Percentiles rank a stretch among this genome's conserved stretches.
These are phyloP conservation scores for Crossaster papposus DNA, from an alignment of 53 echinoderm and acorn worm species.

Conservation along the genomic window DNA sequence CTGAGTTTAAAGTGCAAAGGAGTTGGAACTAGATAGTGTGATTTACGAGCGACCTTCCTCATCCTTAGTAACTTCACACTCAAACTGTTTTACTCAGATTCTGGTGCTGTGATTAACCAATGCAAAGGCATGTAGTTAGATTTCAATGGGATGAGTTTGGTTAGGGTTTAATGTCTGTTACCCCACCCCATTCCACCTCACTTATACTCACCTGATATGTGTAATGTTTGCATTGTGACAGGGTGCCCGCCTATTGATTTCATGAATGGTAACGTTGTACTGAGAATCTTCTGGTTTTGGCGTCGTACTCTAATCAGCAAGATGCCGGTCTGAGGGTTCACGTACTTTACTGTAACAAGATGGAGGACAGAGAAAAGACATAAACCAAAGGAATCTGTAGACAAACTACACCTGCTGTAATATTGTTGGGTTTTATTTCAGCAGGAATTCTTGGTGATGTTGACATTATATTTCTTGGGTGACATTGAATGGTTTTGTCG, in stretches of 20 bases:
- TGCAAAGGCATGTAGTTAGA: too few species aligned
- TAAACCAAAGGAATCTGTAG: background rate
- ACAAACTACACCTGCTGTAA: background rate
- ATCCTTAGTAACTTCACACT: too few species aligned
- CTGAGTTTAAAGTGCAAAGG: too few species aligned
- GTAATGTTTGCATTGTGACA: slow-evolving; percentile 63
- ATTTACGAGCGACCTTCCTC: too few species aligned
- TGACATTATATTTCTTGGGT: background rate
- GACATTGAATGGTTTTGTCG: background rate
- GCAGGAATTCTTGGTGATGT: background rate
- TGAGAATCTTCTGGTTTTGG: slow-evolving; percentile 68
- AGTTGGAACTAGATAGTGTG: too few species aligned
- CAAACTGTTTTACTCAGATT: too few species aligned
- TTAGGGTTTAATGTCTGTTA: too few species aligned
- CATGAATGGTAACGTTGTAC: slow-evolving; percentile 80
- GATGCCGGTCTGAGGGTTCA: slow-evolving; percentile 65
- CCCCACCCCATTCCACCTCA: too few species aligned
- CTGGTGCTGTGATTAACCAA: too few species aligned
- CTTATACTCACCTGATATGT: slow-evolving; percentile 57
- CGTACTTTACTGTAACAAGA: slow-evolving; percentile 72
- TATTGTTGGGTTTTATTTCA: background rate
- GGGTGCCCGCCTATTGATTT: slow-evolving; percentile 51
- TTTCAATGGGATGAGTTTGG: too few species aligned
- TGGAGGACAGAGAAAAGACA: background rate
- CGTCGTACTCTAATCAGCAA: slow-evolving; percentile 79